Evolutionary conservation across 1,140 invertebrate genomes (phyloP), one percentile per base, ranked within the genome.

Genomic region (Procambarus clarkii): DNA sequence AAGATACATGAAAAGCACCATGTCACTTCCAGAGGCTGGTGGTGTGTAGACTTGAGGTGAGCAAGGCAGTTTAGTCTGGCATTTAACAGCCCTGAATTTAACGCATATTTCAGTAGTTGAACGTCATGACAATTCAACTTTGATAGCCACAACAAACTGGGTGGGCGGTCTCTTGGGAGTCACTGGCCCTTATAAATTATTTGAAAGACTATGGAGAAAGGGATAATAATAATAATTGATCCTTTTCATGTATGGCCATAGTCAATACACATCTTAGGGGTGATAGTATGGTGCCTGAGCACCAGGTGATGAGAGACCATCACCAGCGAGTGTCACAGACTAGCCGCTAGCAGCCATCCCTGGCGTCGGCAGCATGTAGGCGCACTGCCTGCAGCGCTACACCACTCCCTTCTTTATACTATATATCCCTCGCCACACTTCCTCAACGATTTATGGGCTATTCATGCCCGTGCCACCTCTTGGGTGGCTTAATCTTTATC

Each of bases 1-100:
- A 81, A 50, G 24, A 50, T 54, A 58, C 58, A 85, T 74, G 64
- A 85, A 85, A 74, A 85, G 83, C 83, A 85, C 83, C 83, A 85
- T 85, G 83, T 69, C 83, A 69, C 54, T 34, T 84, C 64, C 82
- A 60, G 64, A 60, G 82, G 69, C 83, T 69, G 79, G 79, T 48
- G 79, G 45, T 81, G 50, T 34, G 24, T 46, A 34, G 79, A 50
- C 21, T 50, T 74, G n/a, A 45, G 79, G 79, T 81, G 79, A 81
- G 79, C 79, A 81, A 81, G 79, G 79, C 48, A 81, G 50, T 54
- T 81, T 54, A 46, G 48, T 81, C 79, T n/a, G 79, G n/a, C 79
- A 81, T 58, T 81, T 24, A 46, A n/a, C 44, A 54, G 48, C 79
- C 79, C 79, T 21, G 21, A 11, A 45, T 81, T 50, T 34, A 81